Evolutionary conservation across 1,140 invertebrate genomes (phyloP).

Genomic region (Eurosta solidaginis): DNA sequence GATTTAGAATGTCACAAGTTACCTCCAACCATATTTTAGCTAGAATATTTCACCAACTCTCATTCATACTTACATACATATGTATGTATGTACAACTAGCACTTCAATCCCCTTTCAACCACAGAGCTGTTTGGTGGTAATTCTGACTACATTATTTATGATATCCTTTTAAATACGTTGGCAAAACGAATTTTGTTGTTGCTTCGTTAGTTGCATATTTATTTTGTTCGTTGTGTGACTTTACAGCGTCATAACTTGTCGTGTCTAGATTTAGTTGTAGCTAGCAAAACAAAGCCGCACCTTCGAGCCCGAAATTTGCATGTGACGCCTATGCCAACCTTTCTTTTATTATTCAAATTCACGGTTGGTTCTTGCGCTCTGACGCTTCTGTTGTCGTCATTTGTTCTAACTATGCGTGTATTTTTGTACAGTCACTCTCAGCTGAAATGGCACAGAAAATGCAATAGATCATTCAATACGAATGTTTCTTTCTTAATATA

Average conservation of each 20-base stretch:
- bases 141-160: conserved; percentile 6
- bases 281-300: background rate
- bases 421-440: too few relatives aligned
- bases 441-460: too few relatives aligned
- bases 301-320: background rate
- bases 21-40: background rate
- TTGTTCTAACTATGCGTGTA: too few relatives aligned
- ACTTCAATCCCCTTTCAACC: too few relatives aligned
- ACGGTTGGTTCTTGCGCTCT: background rate
- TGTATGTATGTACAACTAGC: too few relatives aligned
- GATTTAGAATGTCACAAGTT: conserved; percentile 2
- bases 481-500: too few relatives aligned
- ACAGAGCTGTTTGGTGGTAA: too few relatives aligned
- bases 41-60: background rate
- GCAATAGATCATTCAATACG: too few relatives aligned
- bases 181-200: background rate
- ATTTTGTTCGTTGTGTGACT: background rate
- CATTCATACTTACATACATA: background rate
- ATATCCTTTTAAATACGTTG: background rate
- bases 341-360: background rate
- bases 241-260: too few relatives aligned
- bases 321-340: background rate
- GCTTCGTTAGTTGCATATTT: background rate
- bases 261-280: background rate
- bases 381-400: background rate